Conservation (phyloP, 2,113 vertebrate species). For the Enhydra lutris region DNA sequence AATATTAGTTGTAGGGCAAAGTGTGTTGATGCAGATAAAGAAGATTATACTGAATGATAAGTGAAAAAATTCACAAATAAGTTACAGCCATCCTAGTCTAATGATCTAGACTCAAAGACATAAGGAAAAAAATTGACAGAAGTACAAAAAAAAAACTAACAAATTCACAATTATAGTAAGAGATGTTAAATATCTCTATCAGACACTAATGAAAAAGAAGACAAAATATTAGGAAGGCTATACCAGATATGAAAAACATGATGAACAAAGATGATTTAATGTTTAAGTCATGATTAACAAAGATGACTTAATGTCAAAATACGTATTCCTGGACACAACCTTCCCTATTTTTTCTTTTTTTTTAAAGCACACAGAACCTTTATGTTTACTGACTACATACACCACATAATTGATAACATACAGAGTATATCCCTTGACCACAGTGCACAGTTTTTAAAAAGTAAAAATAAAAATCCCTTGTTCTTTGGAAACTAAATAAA, state of each 20-base stretch:
- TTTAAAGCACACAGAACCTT: not conserved
- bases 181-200: not conserved
- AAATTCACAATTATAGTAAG: not conserved
- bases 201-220: conserved; percentile 30
- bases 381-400: not conserved
- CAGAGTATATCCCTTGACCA: not conserved
- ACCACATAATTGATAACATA: not conserved
- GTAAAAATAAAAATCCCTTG: not conserved
- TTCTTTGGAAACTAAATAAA: not conserved
- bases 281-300: conserved; percentile 1
- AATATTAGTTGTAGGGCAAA: conserved; percentile 9
- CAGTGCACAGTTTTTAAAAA: not conserved
- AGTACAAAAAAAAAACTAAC: not conserved
- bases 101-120: not conserved
- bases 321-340: not conserved
- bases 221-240: not conserved
- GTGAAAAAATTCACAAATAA: not conserved
- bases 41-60: not conserved
- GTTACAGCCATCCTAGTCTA: not conserved
- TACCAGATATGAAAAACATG: not conserved
- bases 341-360: not conserved
- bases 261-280: not conserved
- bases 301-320: conserved; percentile 14
- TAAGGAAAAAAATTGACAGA: not conserved
- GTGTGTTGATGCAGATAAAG: not conserved